Conservation (phyloP, 2,797 vertebrate species). For the Rhinichthys osculus region DNA sequence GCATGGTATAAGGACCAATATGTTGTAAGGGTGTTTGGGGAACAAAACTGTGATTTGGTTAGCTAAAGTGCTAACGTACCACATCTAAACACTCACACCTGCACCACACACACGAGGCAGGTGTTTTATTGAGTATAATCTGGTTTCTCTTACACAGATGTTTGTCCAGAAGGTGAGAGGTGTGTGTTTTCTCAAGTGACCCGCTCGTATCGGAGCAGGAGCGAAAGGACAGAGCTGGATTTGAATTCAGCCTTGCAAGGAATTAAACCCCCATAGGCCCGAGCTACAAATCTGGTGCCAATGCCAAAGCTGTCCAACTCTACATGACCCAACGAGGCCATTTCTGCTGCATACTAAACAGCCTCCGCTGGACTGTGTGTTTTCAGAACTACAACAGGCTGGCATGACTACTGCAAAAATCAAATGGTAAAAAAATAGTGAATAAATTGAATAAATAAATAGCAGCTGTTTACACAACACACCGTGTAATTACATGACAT, state of each 20-base stretch:
- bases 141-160: background rate
- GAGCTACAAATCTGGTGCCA: constrained; percentile 25
- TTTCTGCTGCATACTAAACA: constrained; percentile 27
- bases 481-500: background rate
- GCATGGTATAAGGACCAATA: background rate
- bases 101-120: background rate
- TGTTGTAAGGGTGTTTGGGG: background rate
- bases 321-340: background rate
- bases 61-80: background rate
- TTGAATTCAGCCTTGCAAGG: constrained; percentile 21
- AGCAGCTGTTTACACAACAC: background rate
- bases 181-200: constrained; percentile 7
- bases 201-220: background rate
- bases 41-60: constrained; percentile 9
- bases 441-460: background rate
- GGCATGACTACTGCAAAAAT: background rate
- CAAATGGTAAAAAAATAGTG: background rate
- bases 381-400: background rate
- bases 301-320: constrained; percentile 18
- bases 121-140: background rate
- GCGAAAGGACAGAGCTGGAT: background rate
- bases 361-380: constrained; percentile 6
- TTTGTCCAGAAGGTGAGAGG: constrained; percentile 9
- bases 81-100: background rate
- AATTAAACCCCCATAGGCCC: constrained; percentile 32